phyloP scores from a whole-genome alignment of 2,888 invertebrate species.

The Deilephila porcellus region DNA sequence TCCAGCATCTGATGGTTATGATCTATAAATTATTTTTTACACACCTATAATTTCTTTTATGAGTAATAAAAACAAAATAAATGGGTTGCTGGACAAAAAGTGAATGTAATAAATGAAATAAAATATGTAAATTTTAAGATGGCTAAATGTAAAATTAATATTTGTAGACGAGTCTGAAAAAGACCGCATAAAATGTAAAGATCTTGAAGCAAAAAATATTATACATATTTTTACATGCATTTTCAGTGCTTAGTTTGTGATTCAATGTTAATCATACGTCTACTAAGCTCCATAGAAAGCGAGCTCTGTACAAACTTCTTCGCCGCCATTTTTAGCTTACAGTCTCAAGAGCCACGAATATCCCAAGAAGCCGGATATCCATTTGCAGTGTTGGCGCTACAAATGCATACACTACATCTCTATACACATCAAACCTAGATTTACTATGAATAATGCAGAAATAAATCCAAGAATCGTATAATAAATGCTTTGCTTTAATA shows the following conservation, averaged over 20 bases:
- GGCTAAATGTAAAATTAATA: too few species aligned
- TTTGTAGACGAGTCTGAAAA: too few species aligned
- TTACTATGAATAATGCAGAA: neutral
- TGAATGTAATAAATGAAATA: neutral
- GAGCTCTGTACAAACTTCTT: neutral
- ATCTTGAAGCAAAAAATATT: too few species aligned
- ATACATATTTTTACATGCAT: too few species aligned
- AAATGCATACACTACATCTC: neutral
- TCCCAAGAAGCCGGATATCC: constrained; percentile 21
- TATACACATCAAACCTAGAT: neutral
- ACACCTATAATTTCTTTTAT: constrained; percentile 24
- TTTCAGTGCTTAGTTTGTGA: too few species aligned
- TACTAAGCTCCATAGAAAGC: neutral
- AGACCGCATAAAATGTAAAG: too few species aligned
- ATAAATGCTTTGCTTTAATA: neutral
- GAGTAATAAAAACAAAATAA: neutral
- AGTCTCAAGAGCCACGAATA: constrained; percentile 14
- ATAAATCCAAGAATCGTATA: neutral
- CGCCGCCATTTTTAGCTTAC: constrained; percentile 12
- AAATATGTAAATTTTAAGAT: too few species aligned
- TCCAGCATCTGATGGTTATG: constrained; percentile 25
- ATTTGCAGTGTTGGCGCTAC: constrained; percentile 9
- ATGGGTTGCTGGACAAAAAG: neutral
- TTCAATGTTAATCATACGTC: too few species aligned
- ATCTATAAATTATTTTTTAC: constrained; percentile 6